Evolutionary conservation across 2,113 vertebrate genomes (phyloP).

Genomic region (Nipponia nippon): DNA sequence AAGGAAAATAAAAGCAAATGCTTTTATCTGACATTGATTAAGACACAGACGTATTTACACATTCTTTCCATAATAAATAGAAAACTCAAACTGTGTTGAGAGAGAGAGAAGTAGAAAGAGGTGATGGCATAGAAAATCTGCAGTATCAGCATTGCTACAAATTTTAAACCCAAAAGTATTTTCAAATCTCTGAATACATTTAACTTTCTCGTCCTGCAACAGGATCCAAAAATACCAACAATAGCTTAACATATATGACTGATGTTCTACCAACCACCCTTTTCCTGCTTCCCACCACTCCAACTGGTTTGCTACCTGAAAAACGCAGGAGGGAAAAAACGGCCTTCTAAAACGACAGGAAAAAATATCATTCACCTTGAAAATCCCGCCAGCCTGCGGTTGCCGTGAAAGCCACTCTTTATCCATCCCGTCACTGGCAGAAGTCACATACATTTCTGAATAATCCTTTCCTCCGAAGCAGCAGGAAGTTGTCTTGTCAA

Average conservation of each 20-base stretch:
- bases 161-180: neutral
- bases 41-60: neutral
- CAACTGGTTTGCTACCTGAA: neutral
- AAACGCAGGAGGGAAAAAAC: neutral
- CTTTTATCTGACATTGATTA: neutral
- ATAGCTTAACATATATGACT: neutral
- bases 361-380: constrained; percentile 77
- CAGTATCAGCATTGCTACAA: neutral
- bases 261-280: neutral
- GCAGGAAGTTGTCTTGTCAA: constrained; percentile 87
- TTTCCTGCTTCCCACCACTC: neutral
- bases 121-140: neutral
- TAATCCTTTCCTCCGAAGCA: constrained; percentile 91
- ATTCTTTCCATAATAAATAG: neutral
- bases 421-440: constrained; percentile 78
- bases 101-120: neutral
- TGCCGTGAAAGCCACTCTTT: constrained; percentile 70
- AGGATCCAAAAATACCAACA: neutral
- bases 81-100: neutral
- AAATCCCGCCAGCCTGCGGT: constrained; percentile 82
- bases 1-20: neutral
- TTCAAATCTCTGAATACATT: neutral
- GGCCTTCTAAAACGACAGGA: neutral
- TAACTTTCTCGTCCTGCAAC: neutral
- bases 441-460: constrained; percentile 90